phyloP scores from a whole-genome alignment of 2,888 invertebrate species.

The Scaptomyza reducta region DNA sequence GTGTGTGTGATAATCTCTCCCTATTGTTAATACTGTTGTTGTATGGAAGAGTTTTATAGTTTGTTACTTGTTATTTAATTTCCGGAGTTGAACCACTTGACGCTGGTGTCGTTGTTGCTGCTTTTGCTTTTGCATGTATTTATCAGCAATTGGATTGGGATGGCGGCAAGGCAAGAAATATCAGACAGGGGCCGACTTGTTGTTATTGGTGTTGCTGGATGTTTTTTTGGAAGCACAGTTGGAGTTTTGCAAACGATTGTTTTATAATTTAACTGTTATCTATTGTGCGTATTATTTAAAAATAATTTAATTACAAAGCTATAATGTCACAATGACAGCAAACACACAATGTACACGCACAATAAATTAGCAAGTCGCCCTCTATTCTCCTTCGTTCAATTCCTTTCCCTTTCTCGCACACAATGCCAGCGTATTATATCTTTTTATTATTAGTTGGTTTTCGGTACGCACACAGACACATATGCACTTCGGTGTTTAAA shows the following conservation, averaged over 20 bases:
- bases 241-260: conserved; percentile 20
- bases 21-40: conserved; percentile 63
- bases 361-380: conserved; percentile 58
- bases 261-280: neutral
- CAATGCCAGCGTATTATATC: conserved; percentile 48
- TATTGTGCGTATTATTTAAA: conserved; percentile 23
- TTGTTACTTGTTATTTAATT: conserved; percentile 70
- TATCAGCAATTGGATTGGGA: conserved; percentile 50
- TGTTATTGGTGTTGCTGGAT: conserved; percentile 26
- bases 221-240: conserved; percentile 40
- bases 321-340: conserved; percentile 35
- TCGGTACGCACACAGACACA: conserved; percentile 23
- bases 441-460: conserved; percentile 22
- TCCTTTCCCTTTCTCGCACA: conserved; percentile 25
- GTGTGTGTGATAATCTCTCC: conserved; percentile 63
- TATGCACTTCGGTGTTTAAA: conserved; percentile 24
- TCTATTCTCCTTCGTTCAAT: conserved; percentile 17
- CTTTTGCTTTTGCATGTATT: conserved; percentile 41
- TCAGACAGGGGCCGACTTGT: conserved; percentile 44
- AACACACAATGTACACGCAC: conserved; percentile 48
- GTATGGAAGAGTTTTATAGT: conserved; percentile 53
- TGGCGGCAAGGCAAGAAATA: conserved; percentile 42
- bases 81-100: conserved; percentile 48
- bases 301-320: conserved; percentile 33
- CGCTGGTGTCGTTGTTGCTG: conserved; percentile 25